phyloP scores from a whole-genome alignment of 2,113 vertebrate genomes.

The Alligator mississippiensis region DNA sequence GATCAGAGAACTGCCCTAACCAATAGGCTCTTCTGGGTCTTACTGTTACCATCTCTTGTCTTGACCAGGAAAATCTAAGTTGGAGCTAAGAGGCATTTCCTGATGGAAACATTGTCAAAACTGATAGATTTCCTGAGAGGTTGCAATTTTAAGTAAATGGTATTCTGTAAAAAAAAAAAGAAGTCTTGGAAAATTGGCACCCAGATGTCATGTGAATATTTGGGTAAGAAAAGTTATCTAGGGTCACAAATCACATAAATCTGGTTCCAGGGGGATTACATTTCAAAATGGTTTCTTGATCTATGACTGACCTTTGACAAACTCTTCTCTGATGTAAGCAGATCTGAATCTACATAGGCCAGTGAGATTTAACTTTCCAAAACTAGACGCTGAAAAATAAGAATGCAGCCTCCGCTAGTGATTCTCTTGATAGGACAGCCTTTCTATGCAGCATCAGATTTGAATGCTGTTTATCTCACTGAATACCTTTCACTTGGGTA shows the following conservation, averaged over 20 bases:
- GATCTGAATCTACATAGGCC: too few relatives aligned
- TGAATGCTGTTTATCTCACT: too few relatives aligned
- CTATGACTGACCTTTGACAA: background rate
- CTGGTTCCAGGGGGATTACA: background rate
- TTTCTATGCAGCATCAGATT: too few relatives aligned
- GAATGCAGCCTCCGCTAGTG: too few relatives aligned
- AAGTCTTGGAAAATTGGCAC: slow-evolving; percentile 50
- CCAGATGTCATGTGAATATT: slow-evolving; percentile 62
- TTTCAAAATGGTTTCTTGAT: slow-evolving; percentile 16
- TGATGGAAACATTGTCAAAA: slow-evolving; percentile 67
- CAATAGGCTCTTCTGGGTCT: background rate
- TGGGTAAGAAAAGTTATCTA: slow-evolving; percentile 60
- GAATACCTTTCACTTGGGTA: too few relatives aligned
- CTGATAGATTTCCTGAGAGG: slow-evolving; percentile 52
- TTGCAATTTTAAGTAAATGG: slow-evolving; percentile 55
- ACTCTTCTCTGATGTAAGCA: fast-evolving
- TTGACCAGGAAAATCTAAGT: slow-evolving; percentile 63
- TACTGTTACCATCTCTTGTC: slow-evolving; percentile 45
- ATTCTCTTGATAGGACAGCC: too few relatives aligned
- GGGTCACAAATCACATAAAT: slow-evolving; percentile 27
- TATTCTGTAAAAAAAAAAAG: slow-evolving; percentile 62
- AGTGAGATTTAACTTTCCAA: too few relatives aligned
- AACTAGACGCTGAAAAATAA: too few relatives aligned
- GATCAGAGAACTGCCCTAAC: fast-evolving
- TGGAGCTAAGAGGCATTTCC: slow-evolving; percentile 46